Conservation (phyloP, 2,113 vertebrate species). For the Nanorana parkeri region DNA sequence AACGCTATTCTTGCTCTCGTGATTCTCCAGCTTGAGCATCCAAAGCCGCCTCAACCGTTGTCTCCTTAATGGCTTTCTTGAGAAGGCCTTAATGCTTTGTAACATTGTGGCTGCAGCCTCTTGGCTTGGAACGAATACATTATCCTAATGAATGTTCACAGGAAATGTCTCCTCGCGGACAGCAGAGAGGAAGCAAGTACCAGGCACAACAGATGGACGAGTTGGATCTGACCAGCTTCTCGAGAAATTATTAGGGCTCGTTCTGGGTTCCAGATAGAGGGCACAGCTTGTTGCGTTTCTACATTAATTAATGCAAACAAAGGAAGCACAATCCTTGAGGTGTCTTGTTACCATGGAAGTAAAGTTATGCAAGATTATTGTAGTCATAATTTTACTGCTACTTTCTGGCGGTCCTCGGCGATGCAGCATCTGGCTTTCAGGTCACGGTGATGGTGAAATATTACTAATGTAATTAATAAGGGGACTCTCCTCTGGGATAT, state of each 20-base stretch:
- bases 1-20: constrained; percentile 72
- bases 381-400: constrained; percentile 49
- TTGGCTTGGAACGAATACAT: constrained; percentile 53
- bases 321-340: constrained; percentile 44
- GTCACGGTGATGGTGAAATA: constrained; percentile 44
- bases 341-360: constrained; percentile 55
- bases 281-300: constrained; percentile 51
- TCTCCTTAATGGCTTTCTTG: constrained; percentile 68
- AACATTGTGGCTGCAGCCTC: constrained; percentile 60
- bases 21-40: constrained; percentile 73
- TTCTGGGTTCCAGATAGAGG: constrained; percentile 50
- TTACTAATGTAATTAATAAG: constrained; percentile 46
- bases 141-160: constrained; percentile 54
- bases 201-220: constrained; percentile 37
- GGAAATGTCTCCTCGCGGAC: constrained; percentile 32
- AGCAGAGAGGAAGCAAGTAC: constrained; percentile 31
- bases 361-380: constrained; percentile 49
- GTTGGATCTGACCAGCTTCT: constrained; percentile 46
- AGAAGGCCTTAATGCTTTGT: constrained; percentile 70
- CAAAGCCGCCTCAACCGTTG: constrained; percentile 69
- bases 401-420: constrained; percentile 35
- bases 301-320: constrained; percentile 56
- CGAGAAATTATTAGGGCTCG: constrained; percentile 47
- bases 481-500: constrained; percentile 2
- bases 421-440: constrained; percentile 50